Conservation (phyloP, 2,888 invertebrate species). For the Aproaerema taeniolella region DNA sequence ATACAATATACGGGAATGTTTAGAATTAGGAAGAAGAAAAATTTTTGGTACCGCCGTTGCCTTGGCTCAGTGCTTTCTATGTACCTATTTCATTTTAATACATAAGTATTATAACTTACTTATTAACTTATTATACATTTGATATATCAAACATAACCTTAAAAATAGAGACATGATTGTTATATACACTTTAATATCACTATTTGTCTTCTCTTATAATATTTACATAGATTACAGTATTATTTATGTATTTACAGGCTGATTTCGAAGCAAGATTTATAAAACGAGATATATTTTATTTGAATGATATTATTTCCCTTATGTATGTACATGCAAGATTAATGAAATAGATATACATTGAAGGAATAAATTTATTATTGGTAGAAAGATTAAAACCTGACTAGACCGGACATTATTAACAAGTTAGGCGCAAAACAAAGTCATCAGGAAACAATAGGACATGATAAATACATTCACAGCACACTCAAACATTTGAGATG, state of each 20-base stretch:
- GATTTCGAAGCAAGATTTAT: background rate
- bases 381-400: no score
- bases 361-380: background rate
- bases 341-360: background rate
- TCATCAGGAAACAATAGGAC: no score
- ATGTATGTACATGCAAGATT: background rate
- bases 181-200: constrained; percentile 60
- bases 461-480: no score
- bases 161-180: constrained; percentile 25
- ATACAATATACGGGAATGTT: background rate
- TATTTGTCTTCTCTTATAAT: constrained; percentile 49
- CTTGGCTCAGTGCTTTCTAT: constrained; percentile 59
- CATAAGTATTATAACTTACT: constrained; percentile 20
- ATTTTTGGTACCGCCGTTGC: constrained; percentile 32
- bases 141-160: constrained; percentile 30
- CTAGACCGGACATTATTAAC: no score
- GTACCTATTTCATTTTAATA: no score
- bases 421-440: no score
- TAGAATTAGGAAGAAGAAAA: background rate
- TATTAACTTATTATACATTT: constrained; percentile 28
- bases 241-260: constrained; percentile 24
- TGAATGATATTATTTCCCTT: constrained; percentile 4
- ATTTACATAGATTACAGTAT: constrained; percentile 28
- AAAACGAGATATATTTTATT: background rate
- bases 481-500: no score